phyloP scores from a whole-genome alignment of 2,888 invertebrate genomes.

The Chamaedrilus cognettii region DNA sequence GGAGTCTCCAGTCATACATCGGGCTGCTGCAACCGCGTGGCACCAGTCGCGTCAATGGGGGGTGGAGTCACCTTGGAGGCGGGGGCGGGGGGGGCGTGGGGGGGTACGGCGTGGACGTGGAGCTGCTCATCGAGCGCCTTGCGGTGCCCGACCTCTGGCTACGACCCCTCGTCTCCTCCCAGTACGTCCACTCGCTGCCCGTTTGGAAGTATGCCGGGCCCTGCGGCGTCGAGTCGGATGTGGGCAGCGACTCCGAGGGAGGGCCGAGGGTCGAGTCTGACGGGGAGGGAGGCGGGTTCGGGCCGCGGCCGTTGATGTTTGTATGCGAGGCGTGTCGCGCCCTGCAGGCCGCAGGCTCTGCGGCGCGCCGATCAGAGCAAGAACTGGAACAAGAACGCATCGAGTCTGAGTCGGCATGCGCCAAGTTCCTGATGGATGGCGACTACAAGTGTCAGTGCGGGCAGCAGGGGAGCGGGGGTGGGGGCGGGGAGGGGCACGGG shows the following conservation, averaged over 20 bases:
- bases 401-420: constrained; percentile 38
- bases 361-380: constrained; percentile 17
- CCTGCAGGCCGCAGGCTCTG: constrained; percentile 31
- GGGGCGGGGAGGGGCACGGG: background rate
- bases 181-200: constrained; percentile 62
- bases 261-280: constrained; percentile 19
- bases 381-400: constrained; percentile 27
- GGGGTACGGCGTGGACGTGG: constrained; percentile 56
- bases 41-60: constrained; percentile 39
- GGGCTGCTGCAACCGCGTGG: constrained; percentile 15
- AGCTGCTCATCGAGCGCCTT: constrained; percentile 59
- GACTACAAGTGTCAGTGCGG: constrained; percentile 42
- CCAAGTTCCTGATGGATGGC: constrained; percentile 43
- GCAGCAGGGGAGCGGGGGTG: constrained; percentile 5
- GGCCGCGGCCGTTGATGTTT: constrained; percentile 29
- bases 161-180: constrained; percentile 58
- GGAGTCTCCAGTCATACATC: constrained; percentile 57
- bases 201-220: constrained; percentile 57
- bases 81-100: constrained; percentile 44
- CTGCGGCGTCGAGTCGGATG: constrained; percentile 25
- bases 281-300: background rate
- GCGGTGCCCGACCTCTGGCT: constrained; percentile 62
- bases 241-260: constrained; percentile 34
- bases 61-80: constrained; percentile 51
- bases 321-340: constrained; percentile 39